A percentile compares a stretch with the other conserved stretches of the same genome.
Conservation (phyloP, 2,888 invertebrate genomes). For the Protophormia terraenovae region DNA sequence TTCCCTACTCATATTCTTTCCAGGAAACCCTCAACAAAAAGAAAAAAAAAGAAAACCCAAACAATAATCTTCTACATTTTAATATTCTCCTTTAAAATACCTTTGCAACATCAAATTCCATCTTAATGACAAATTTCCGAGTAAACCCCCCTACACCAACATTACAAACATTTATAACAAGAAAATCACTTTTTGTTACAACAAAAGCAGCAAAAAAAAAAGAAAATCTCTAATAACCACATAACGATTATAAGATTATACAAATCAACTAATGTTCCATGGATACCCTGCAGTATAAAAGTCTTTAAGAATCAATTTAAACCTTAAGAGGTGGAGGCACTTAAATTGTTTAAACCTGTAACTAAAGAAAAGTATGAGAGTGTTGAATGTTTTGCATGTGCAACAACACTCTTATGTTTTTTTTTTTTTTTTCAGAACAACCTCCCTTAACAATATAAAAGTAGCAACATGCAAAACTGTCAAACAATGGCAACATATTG, state of each 20-base stretch:
- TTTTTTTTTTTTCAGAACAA: no score
- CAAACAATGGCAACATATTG: slow-evolving; percentile 68
- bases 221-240: slow-evolving; percentile 65
- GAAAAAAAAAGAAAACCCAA: background rate
- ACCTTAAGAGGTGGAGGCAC: slow-evolving; percentile 9
- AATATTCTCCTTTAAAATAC: slow-evolving; percentile 39
- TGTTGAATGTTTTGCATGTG: background rate
- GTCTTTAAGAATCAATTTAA: slow-evolving; percentile 68
- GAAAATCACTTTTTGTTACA: slow-evolving; percentile 24
- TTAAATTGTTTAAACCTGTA: background rate
- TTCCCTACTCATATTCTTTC: background rate
- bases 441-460: slow-evolving; percentile 29
- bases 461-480: slow-evolving; percentile 59
- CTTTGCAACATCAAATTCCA: slow-evolving; percentile 31
- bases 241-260: slow-evolving; percentile 69
- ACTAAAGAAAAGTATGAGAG: background rate
- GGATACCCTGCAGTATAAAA: slow-evolving; percentile 61
- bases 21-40: background rate
- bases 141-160: background rate
- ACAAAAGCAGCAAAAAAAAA: background rate
- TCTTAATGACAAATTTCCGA: slow-evolving; percentile 65
- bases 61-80: slow-evolving; percentile 22
- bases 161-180: no score
- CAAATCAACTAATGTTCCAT: slow-evolving; percentile 67
- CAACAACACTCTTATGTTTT: background rate